Evolutionary conservation across 2,113 vertebrate species (phyloP).

Genomic region (Microtus pennsylvanicus): DNA sequence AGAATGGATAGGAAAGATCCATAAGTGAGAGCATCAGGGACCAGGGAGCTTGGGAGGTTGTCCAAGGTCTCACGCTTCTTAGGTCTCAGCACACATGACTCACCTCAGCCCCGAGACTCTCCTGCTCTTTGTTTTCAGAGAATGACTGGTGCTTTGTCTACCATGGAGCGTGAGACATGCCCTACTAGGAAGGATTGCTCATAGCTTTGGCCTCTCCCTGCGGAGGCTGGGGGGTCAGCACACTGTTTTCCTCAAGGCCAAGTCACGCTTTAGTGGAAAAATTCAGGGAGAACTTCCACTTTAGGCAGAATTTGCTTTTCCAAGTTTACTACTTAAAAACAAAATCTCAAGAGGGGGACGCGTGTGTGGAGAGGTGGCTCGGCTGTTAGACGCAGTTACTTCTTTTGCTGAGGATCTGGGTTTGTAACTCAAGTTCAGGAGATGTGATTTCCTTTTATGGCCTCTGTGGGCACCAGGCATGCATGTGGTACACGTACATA

Average conservation of each 20-base stretch:
- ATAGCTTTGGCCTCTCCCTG: neutral
- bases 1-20: neutral
- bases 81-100: neutral
- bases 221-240: neutral
- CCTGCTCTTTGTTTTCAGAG: neutral
- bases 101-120: neutral
- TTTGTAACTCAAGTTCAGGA: neutral
- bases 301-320: neutral
- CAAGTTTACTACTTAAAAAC: neutral
- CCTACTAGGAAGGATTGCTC: neutral
- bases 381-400: neutral
- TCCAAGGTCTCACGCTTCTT: neutral
- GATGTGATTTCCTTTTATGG: neutral
- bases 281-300: conserved; percentile 30
- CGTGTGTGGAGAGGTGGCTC: neutral
- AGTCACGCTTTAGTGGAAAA: neutral
- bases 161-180: neutral
- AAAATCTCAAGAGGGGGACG: neutral
- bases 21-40: neutral
- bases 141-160: neutral
- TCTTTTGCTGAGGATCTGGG: neutral
- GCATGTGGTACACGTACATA: neutral
- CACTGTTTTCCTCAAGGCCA: neutral
- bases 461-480: neutral
- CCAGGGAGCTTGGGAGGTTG: neutral